Conservation (phyloP, 2,888 invertebrate species). For the Callinectes sapidus region DNA sequence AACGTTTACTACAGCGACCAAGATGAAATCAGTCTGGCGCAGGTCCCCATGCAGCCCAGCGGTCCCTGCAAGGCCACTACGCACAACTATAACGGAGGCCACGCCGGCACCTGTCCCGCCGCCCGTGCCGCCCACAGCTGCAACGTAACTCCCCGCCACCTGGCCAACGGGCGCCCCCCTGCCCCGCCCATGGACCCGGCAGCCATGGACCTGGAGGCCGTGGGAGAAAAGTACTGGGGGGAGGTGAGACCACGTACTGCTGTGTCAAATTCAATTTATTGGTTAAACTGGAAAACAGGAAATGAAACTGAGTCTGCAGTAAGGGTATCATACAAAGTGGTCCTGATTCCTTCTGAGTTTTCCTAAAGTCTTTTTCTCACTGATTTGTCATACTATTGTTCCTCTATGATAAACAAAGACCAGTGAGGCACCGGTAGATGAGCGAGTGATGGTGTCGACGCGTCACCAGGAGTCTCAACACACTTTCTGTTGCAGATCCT, state of each 20-base stretch:
- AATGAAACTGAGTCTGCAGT: no score
- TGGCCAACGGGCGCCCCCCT: conserved; percentile 63
- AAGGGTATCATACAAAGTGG: no score
- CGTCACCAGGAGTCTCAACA: not conserved
- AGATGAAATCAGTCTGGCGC: conserved; percentile 54
- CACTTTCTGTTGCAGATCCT: conserved; percentile 78
- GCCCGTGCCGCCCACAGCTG: conserved; percentile 61
- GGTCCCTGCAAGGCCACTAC: not conserved
- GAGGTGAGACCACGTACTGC: conserved; percentile 77
- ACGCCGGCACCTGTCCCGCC: conserved; percentile 55
- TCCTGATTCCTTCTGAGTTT: no score
- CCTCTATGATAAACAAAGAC: no score
- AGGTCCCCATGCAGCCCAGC: conserved; percentile 18
- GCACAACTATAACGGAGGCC: conserved; percentile 10
- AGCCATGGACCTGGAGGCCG: conserved; percentile 80
- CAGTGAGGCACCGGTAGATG: not conserved
- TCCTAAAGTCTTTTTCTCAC: no score
- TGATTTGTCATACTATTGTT: no score
- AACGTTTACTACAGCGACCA: conserved; percentile 66
- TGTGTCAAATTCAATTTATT: not conserved
- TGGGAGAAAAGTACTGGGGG: conserved; percentile 85
- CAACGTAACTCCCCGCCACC: conserved; percentile 64
- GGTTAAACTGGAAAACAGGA: not conserved
- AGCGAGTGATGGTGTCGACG: not conserved
- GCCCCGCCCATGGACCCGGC: conserved; percentile 37